A percentile compares a stretch with the other conserved stretches of the same genome.
Conservation (phyloP, 2,797 vertebrate genomes). For the Chelmon rostratus region DNA sequence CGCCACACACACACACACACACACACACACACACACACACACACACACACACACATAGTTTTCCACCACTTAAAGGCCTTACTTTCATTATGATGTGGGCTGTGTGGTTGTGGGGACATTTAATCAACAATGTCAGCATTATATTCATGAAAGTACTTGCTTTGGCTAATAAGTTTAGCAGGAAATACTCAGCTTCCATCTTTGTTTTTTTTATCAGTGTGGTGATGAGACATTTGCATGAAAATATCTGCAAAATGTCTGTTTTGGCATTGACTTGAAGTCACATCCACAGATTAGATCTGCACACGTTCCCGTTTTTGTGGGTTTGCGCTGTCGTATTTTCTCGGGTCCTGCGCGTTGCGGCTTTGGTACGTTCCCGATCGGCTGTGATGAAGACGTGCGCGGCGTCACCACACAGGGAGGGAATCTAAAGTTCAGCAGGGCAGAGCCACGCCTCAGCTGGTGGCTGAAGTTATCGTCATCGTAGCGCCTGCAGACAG, state of each 20-base stretch:
- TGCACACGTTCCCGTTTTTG: neutral
- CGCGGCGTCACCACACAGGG: neutral
- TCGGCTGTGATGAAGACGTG: neutral
- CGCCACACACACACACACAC: conserved; percentile 10
- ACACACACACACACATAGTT: neutral
- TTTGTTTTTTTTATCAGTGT: too few species aligned
- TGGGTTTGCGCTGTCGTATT: neutral
- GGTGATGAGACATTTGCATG: too few species aligned
- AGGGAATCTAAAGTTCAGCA: conserved; percentile 31
- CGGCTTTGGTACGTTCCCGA: conserved; percentile 2
- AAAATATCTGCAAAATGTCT: too few species aligned
- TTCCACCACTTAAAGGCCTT: neutral
- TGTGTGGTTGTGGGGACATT: neutral
- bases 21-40: conserved; percentile 9
- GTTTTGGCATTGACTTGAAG: too few species aligned
- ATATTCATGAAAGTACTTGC: neutral
- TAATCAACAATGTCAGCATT: neutral
- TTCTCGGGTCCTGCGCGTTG: conserved; percentile 10
- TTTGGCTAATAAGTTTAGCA: neutral
- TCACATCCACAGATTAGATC: too few species aligned
- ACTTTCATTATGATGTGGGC: too few species aligned
- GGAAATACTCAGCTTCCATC: neutral
- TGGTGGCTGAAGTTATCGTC: conserved; percentile 1
- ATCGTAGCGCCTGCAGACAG: conserved; percentile 8
- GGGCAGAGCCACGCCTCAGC: neutral